A percentile compares a stretch with the other conserved stretches of the same genome.
phyloP scores from a whole-genome alignment of 2,888 invertebrate species.

The Lycia hirtaria region DNA sequence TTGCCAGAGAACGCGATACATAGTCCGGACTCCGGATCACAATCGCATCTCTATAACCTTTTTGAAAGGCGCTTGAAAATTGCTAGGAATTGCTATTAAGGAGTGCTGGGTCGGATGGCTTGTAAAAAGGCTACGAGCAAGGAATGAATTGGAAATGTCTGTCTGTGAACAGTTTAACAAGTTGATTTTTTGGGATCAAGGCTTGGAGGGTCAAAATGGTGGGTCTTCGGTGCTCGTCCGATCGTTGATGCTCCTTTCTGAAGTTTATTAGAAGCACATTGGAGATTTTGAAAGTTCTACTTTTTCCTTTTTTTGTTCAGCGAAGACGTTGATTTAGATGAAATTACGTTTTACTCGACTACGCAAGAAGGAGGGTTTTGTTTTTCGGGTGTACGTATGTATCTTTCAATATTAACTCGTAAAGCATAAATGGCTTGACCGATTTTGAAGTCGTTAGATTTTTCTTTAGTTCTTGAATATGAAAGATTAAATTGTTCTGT shows the following conservation, averaged over 20 bases:
- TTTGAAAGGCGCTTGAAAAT: slow-evolving; percentile 32
- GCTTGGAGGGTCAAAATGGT: background rate
- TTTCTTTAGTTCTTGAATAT: too few relatives aligned
- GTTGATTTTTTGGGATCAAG: slow-evolving; percentile 9
- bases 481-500: too few relatives aligned
- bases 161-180: slow-evolving; percentile 10
- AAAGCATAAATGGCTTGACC: too few relatives aligned
- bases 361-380: too few relatives aligned
- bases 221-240: background rate
- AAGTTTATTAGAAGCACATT: background rate
- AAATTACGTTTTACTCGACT: too few relatives aligned
- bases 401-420: too few relatives aligned
- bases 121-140: slow-evolving; percentile 28
- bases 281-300: background rate
- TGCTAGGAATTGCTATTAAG: slow-evolving; percentile 38
- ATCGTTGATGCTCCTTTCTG: background rate
- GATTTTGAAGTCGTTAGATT: too few relatives aligned
- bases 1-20: background rate
- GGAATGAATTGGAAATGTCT: slow-evolving; percentile 30
- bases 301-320: too few relatives aligned
- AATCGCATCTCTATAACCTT: slow-evolving; percentile 18
- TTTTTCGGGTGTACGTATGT: too few relatives aligned
- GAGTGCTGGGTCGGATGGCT: slow-evolving; percentile 23
- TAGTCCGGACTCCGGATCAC: background rate
- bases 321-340: too few relatives aligned